phyloP scores from a whole-genome alignment of 2,888 invertebrate species.

The Ormyrus labotus region DNA sequence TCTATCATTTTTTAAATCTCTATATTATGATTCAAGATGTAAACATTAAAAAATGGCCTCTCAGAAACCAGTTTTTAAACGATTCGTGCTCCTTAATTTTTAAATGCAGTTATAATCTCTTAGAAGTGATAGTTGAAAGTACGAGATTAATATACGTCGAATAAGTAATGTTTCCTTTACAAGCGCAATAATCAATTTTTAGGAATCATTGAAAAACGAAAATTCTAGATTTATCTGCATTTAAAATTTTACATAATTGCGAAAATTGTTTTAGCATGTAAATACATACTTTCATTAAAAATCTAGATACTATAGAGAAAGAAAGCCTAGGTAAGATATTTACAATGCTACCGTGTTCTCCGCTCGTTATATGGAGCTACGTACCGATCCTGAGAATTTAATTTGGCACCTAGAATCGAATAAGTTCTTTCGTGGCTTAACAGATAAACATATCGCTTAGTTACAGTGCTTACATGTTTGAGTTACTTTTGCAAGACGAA shows the following conservation, averaged over 20 bases:
- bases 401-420: constrained; percentile 58
- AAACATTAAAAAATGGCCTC: constrained; percentile 50
- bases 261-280: constrained; percentile 42
- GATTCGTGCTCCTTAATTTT: constrained; percentile 42
- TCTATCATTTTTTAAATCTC: constrained; percentile 37
- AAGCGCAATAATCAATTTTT: constrained; percentile 23
- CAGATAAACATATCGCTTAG: constrained; percentile 2
- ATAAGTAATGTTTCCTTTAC: constrained; percentile 30
- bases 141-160: constrained; percentile 25
- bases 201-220: constrained; percentile 31
- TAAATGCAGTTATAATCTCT: constrained; percentile 55
- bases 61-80: constrained; percentile 44
- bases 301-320: constrained; percentile 37
- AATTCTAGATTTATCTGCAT: constrained; percentile 27
- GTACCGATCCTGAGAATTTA: constrained; percentile 45
- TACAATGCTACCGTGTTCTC: constrained; percentile 55
- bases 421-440: constrained; percentile 18
- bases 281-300: constrained; percentile 42
- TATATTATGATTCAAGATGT: constrained; percentile 43
- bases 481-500: constrained; percentile 27
- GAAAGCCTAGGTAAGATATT: constrained; percentile 50
- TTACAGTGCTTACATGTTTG: not conserved
- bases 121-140: constrained; percentile 40
- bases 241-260: constrained; percentile 29
- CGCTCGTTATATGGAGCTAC: constrained; percentile 56